phyloP scores from a whole-genome alignment of 2,797 vertebrate genomes.

The Chloroceryle amazona region DNA sequence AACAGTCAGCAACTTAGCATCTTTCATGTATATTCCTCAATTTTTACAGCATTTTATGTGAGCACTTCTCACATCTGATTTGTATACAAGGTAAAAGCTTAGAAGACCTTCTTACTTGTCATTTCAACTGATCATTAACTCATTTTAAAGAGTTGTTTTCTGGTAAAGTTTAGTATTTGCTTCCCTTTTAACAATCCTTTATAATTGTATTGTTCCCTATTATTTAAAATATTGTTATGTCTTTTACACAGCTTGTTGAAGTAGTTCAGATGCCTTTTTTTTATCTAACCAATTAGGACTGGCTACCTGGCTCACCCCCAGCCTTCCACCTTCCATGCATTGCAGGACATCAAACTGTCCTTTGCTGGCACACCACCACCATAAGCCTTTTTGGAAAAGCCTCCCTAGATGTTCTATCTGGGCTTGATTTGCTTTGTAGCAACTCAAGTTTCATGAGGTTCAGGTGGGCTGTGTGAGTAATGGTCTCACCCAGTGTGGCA shows the following conservation, averaged over 20 bases:
- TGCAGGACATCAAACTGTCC: not conserved
- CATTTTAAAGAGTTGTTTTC: not conserved
- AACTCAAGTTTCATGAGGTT: not conserved
- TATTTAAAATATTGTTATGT: not conserved
- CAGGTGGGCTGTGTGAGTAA: not conserved
- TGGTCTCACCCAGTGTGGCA: rapidly evolving
- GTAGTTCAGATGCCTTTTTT: not conserved
- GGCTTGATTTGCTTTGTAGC: not conserved
- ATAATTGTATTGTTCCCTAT: not conserved
- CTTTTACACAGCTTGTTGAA: not conserved
- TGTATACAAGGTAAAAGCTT: not conserved
- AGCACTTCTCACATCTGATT: not conserved
- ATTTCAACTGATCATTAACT: not conserved
- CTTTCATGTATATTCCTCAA: not conserved
- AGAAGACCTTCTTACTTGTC: not conserved
- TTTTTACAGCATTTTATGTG: not conserved
- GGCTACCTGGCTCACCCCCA: not conserved
- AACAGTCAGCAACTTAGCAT: not conserved
- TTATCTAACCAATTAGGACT: not conserved
- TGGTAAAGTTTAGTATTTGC: not conserved
- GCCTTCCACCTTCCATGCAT: rapidly evolving
- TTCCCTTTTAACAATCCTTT: not conserved
- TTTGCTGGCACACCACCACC: not conserved
- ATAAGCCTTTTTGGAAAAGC: rapidly evolving
- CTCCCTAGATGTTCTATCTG: rapidly evolving